A percentile compares a stretch with the other conserved stretches of the same genome.
Conservation (phyloP, 2,888 invertebrate species). For the Phoronis australis region DNA sequence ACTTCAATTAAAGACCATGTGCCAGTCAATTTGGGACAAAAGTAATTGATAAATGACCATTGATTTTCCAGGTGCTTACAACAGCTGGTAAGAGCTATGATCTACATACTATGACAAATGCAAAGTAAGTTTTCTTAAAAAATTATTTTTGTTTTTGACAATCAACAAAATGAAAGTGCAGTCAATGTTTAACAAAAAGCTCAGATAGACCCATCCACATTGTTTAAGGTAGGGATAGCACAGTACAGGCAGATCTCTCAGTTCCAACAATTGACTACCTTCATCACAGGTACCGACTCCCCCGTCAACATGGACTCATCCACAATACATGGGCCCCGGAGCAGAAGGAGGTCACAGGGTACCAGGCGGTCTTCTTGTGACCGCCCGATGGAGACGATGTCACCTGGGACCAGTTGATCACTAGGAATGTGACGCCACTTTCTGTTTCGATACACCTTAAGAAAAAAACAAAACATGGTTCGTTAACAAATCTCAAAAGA, state of each 20-base stretch:
- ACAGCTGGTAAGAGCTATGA: too few species aligned
- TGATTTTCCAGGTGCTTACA: too few species aligned
- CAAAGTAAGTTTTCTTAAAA: too few species aligned
- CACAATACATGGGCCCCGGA: slow-evolving; percentile 94
- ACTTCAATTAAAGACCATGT: background rate
- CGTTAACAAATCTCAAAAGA: background rate
- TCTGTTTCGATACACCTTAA: slow-evolving; percentile 78
- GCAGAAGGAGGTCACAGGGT: slow-evolving; percentile 90
- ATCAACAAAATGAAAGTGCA: too few species aligned
- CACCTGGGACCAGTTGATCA: slow-evolving; percentile 89
- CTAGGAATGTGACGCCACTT: slow-evolving; percentile 82
- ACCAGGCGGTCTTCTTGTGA: slow-evolving; percentile 82
- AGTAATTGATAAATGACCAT: background rate
- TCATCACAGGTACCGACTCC: slow-evolving; percentile 99
- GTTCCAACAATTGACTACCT: slow-evolving; percentile 51
- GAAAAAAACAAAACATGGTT: slow-evolving; percentile 5
- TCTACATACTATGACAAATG: too few species aligned
- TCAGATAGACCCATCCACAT: too few species aligned
- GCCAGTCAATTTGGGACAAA: background rate
- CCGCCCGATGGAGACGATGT: slow-evolving; percentile 88
- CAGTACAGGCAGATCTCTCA: background rate
- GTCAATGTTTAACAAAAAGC: too few species aligned
- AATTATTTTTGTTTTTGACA: too few species aligned
- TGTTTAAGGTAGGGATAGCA: too few species aligned
- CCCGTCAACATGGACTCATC: slow-evolving; percentile 99